Percentiles rank a stretch among this genome's conserved stretches.
phyloP scores from a whole-genome alignment of 2,113 vertebrate genomes.

The Turnix velox region DNA sequence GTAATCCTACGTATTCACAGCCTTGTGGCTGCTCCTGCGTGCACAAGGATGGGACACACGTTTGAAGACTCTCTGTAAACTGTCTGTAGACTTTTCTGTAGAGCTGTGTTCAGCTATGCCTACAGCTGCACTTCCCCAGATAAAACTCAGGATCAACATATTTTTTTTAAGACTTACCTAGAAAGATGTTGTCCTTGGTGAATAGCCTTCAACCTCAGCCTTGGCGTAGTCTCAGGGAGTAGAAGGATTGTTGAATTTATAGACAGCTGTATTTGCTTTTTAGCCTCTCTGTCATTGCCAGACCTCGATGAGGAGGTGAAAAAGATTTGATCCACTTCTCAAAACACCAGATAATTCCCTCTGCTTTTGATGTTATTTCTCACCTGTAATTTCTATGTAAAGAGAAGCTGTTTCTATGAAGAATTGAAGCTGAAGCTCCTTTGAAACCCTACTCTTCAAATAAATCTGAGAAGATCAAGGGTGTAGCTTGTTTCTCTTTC shows the following conservation, averaged over 20 bases:
- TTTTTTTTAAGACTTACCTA: not conserved
- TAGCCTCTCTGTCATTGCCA: not conserved
- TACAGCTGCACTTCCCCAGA: not conserved
- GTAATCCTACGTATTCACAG: not conserved
- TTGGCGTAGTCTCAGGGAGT: not conserved
- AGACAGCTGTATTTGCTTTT: not conserved
- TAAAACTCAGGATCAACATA: not conserved
- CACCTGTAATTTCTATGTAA: not conserved
- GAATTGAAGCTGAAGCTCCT: not conserved
- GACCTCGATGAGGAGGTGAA: not conserved
- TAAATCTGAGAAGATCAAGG: not conserved
- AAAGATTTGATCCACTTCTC: not conserved
- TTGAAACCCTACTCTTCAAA: not conserved
- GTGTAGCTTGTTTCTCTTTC: not conserved
- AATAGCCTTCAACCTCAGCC: not conserved
- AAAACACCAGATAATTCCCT: not conserved
- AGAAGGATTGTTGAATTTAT: not conserved
- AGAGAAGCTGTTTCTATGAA: not conserved
- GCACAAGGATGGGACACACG: not conserved
- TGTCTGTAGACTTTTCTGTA: not conserved
- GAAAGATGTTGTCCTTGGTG: not conserved
- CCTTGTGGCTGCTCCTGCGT: not conserved
- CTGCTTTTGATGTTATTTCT: not conserved
- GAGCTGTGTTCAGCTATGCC: not conserved
- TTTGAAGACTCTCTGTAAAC: not conserved